Base-by-base conservation (phyloP, 1,140 invertebrate genomes). In the Zaprionus ornatus region DNA sequence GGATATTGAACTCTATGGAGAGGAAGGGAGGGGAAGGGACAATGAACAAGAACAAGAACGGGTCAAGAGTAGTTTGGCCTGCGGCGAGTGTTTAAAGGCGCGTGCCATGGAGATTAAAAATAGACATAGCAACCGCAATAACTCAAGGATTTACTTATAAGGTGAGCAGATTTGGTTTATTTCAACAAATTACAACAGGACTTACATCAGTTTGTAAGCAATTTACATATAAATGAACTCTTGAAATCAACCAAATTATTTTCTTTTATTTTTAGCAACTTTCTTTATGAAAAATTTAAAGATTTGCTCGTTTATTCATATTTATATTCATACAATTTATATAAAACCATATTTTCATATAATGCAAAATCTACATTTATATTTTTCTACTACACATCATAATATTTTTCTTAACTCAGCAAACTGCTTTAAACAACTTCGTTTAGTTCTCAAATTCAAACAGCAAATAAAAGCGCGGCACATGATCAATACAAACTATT, bases 1-100 rank as follows among this genome's bases (percentile, higher is more conserved):
- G 84, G 84, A 88, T 90, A 81, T 88, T 90, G 85, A 88, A 88
- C 84, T 60, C 84, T 29, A 45, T 29, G 15, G 15, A 5, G 7
- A 23, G 27, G 7, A 0, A 29, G 9, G 10, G 29, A 59, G 5
- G n/a, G 21, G n/a, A n/a, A n/a, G n/a, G n/a, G n/a, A n/a, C n/a
- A n/a, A n/a, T n/a, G n/a, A n/a, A 15, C 12, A 73, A 61, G 37
- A 56, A 32, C 29, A 59, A 19, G 19, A 45, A 54, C 57, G 56
- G 78, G 79, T 86, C 82, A 81, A 27, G 23, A 37, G 40, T 29
- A n/a, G 40, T 3, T 2, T 17, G n/a, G 40, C 40, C 40, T 45
- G 40, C 40, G 40, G 55, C 78, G 48, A 65, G 50, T 48, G 68
- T 23, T 61, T 66, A 82, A 19, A 70, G 77, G 77, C 77, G 71